Conservation (phyloP, 2,797 vertebrate genomes). For the Platalea minor region DNA sequence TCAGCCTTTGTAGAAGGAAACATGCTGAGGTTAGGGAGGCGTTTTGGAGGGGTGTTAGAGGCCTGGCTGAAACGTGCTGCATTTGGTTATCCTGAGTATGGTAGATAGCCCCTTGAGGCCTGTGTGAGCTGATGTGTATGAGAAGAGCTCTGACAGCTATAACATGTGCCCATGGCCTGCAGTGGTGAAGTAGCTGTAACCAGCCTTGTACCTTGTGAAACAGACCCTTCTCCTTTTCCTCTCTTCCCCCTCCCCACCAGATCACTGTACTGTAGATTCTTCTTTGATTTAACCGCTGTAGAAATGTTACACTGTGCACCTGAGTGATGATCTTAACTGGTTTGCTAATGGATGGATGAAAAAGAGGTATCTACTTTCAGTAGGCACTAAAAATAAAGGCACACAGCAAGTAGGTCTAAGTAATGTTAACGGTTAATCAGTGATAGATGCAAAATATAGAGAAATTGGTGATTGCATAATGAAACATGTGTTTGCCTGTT, state of each 20-base stretch:
- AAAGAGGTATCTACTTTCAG: not conserved
- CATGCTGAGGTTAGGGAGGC: not conserved
- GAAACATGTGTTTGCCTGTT: not conserved
- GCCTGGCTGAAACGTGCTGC: not conserved
- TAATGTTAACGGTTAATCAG: not conserved
- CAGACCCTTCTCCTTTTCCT: not conserved
- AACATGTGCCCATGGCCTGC: slow-evolving; percentile 19
- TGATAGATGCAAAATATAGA: not conserved
- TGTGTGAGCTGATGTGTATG: not conserved
- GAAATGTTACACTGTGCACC: not conserved
- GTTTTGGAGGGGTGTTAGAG: not conserved
- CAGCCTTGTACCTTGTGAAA: not conserved
- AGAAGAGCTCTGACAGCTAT: slow-evolving; percentile 34
- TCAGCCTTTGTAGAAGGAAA: not conserved
- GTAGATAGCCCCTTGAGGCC: slow-evolving; percentile 4
- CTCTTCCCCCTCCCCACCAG: not conserved
- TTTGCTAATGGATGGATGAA: not conserved
- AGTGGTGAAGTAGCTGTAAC: slow-evolving; percentile 19
- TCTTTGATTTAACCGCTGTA: not conserved
- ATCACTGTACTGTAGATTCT: not conserved
- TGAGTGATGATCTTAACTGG: not conserved
- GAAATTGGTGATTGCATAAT: not conserved
- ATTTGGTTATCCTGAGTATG: not conserved
- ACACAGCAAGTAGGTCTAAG: not conserved
- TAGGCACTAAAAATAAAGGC: not conserved